Conservation (phyloP, 2,797 vertebrate genomes). For the Knipowitschia caucasica region DNA sequence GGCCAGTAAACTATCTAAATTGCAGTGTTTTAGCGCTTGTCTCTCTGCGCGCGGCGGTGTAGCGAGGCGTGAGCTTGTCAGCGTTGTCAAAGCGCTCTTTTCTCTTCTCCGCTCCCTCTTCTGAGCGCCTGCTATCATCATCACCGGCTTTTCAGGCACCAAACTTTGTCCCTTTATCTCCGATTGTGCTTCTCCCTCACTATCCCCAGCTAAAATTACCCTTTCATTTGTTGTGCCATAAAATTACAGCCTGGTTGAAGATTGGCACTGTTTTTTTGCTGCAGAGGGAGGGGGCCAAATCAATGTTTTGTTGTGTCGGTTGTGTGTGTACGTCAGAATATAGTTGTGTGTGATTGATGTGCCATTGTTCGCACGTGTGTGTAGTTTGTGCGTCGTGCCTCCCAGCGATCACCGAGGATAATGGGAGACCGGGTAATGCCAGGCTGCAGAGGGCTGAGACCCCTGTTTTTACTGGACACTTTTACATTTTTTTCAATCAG, state of each 20-base stretch:
- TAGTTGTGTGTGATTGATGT: conserved; percentile 65
- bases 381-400: conserved; percentile 33
- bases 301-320: conserved; percentile 84
- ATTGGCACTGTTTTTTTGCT: conserved; percentile 97
- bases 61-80: conserved; percentile 69
- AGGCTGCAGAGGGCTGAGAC: conserved; percentile 70
- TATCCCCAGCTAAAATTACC: conserved; percentile 91
- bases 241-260: conserved; percentile 96
- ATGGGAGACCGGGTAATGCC: conserved; percentile 72
- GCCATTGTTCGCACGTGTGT: conserved; percentile 41
- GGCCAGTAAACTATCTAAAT: conserved; percentile 80
- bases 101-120: conserved; percentile 45
- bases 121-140: conserved; percentile 74
- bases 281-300: conserved; percentile 81
- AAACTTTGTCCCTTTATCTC: conserved; percentile 86
- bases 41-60: conserved; percentile 54
- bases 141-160: conserved; percentile 81
- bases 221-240: conserved; percentile 99
- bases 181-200: conserved; percentile 90
- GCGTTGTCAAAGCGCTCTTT: conserved; percentile 70
- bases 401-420: conserved; percentile 63
- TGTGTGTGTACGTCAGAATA: conserved; percentile 45
- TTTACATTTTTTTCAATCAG: conserved; percentile 71
- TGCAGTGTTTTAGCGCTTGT: conserved; percentile 72
- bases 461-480: conserved; percentile 63